Evolutionary conservation across 2,888 invertebrate genomes (phyloP).

Genomic region (Acleris laterana): DNA sequence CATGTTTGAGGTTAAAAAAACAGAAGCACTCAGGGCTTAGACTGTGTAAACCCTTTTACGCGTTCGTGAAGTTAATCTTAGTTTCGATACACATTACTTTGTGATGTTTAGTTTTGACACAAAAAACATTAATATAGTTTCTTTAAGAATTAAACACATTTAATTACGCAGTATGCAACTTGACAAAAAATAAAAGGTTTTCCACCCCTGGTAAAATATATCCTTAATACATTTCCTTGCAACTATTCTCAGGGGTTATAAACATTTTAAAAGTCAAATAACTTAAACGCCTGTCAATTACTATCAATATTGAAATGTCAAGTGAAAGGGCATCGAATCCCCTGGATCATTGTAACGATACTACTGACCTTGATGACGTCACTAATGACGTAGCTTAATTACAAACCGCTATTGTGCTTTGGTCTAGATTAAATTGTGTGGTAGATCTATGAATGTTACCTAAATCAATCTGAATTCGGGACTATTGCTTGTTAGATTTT

Average conservation of each 20-base stretch:
- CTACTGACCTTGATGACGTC: slow-evolving; percentile 8
- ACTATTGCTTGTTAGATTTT: background rate
- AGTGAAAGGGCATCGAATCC: no score
- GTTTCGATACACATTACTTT: background rate
- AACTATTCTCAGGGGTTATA: background rate
- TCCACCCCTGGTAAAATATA: no score
- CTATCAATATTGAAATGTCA: background rate
- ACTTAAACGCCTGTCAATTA: background rate
- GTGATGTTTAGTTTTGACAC: background rate
- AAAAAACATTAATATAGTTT: no score
- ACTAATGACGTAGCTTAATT: background rate
- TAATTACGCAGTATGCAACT: no score
- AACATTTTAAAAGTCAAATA: background rate
- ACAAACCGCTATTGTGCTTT: slow-evolving; percentile 1
- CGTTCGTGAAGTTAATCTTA: background rate
- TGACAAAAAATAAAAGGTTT: no score
- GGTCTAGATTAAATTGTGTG: background rate
- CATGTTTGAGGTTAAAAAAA: slow-evolving; percentile 5
- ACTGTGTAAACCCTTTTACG: slow-evolving; percentile 13
- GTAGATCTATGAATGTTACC: background rate
- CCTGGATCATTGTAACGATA: background rate
- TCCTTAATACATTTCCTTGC: no score
- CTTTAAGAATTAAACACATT: no score
- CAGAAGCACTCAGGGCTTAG: slow-evolving; percentile 4
- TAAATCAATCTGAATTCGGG: background rate